Evolutionary conservation across 1,140 invertebrate genomes (phyloP), one percentile per base, ranked within the genome.

Genomic region (Heliconius eleuchia): DNA sequence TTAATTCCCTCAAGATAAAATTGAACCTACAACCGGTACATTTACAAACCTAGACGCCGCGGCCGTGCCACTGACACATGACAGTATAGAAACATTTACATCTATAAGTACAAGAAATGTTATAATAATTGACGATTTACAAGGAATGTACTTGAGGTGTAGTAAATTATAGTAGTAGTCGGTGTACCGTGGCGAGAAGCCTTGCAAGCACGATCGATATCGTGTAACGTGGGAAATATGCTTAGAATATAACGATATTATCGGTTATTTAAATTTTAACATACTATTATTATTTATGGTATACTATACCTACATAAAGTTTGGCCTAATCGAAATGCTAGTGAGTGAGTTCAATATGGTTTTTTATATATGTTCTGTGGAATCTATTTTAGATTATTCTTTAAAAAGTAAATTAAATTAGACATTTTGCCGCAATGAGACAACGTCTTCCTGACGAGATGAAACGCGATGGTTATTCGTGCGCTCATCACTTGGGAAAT

Each of bases 131-230:
- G 55, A 60, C 3, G 55, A n/a, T 66, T 6, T 66, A 66, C 27
- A 16, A 16, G 60, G 23, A 66, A 66, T 66, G 60, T 66, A 66
- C 60, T 66, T 66, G 27, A 66, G 27, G 60, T 23, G n/a, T 66
- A 66, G 60, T 66, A 66, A 27, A 66, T 11, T 66, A 82, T 76
- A 66, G 79, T 77, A 75, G 72, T 78, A 75, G 52, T 70, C 84
- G 75, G 52, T 75, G 82, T 83, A 83, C 83, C 82, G 83, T 85
- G 82, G 81, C 84, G 82, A 80, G 88, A 90, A 90, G 86, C 88
- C 89, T 88, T 83, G 84, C 87, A 89, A 90, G 78, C 79, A 78
- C 85, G 83, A 86, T 87, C 88, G 84, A 88, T 90, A 89, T 87
- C 85, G 75, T 81, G 81, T 77, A 71, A 77, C 76, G 30, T 77